Evolutionary conservation across 2,888 invertebrate genomes (phyloP), one percentile per base, ranked within the genome.

Genomic region (Nephrotoma guestfalica): DNA sequence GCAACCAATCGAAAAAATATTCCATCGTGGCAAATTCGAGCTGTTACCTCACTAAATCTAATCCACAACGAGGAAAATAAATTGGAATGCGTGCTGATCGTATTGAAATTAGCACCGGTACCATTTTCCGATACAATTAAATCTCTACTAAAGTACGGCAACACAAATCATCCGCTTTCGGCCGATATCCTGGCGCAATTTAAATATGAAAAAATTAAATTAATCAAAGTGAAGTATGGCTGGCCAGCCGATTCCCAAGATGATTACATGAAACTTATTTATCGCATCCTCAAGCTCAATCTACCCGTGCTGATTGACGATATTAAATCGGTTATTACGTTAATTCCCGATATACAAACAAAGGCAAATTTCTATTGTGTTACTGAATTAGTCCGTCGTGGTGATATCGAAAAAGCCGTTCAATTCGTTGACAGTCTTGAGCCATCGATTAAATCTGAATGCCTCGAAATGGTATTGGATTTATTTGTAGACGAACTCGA

Each of bases 201-300:
- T 87, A 91, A 91, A 87, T 89, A 90, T 45, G 91, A 92, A 89
- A 89, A 90, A 7, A 90, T 92, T 6, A 91, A 91, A 89, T 90
- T 91, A 15, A 90, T 92, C 89, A 91, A 91, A 88, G 89, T 89
- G 0, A 91, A 92, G 88, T 92, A 92, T 87, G 90, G 90, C 43
- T 92, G 92, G 91, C 89, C 90, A 2, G 89, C 89, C 0, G 90
- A 91, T 87, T 88, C 89, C 5, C 88, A 88, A 0, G 90, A 90
- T 85, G 86, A 87, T 57, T 90, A 90, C 87, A 89, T 91, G 85
- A 90, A 90, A 88, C 88, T 91, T 6, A 89, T 90, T 88, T 90
- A 89, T 88, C 90, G 91, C n/a, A 90, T 92, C 86, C 88, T 92
- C 0, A 90, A 91, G 88, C 86, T 90, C 47, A 88, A 90, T 87